phyloP scores from a whole-genome alignment of 2,113 vertebrate genomes.

The Centrocercus urophasianus region DNA sequence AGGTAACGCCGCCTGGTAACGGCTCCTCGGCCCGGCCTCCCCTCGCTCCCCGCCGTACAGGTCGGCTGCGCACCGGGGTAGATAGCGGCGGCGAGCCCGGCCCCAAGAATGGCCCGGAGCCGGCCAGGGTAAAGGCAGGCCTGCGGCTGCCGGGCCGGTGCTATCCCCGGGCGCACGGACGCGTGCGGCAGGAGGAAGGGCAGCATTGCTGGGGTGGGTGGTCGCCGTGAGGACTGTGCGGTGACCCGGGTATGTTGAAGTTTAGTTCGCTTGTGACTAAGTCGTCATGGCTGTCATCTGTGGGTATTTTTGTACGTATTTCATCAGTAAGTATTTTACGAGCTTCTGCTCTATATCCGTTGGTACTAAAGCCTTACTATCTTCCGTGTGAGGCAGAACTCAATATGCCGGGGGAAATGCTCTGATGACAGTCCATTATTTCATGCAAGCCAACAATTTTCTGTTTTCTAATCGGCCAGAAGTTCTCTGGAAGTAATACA shows the following conservation, averaged over 20 bases:
- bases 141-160: not conserved
- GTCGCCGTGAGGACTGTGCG: too few species aligned
- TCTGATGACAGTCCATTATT: not conserved
- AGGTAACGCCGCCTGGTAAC: not conserved
- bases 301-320: not conserved
- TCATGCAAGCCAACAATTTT: not conserved
- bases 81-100: not conserved
- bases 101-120: too few species aligned
- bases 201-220: not conserved
- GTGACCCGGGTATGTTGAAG: not conserved
- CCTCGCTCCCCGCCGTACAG: not conserved
- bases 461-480: not conserved
- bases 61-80: not conserved
- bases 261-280: not conserved
- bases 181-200: not conserved
- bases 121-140: accelerated
- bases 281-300: not conserved
- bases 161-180: not conserved
- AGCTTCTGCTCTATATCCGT: not conserved
- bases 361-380: not conserved
- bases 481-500: not conserved
- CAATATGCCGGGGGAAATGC: not conserved
- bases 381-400: not conserved
- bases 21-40: not conserved
- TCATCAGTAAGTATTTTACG: not conserved